Conservation (phyloP, 1,140 invertebrate species). For the Littorina saxatilis region DNA sequence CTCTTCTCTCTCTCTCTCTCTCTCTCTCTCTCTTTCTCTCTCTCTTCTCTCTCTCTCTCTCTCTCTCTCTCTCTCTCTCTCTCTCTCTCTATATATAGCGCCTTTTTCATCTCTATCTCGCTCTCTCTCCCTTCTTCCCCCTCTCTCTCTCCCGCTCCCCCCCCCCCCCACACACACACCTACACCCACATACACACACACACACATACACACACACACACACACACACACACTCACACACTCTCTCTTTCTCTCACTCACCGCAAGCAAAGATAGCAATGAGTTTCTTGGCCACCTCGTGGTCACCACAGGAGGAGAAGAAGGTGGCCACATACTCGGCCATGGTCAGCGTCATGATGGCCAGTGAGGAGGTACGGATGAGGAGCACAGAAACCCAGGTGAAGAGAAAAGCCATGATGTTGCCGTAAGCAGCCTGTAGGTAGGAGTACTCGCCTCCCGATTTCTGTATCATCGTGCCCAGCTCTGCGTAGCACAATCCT, state of each 20-base stretch:
- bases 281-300: constrained; percentile 52
- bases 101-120: too few relatives aligned
- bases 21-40: too few relatives aligned
- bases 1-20: too few relatives aligned
- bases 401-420: constrained; percentile 54
- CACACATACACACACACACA: constrained; percentile 16
- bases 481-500: constrained; percentile 67
- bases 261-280: constrained; percentile 59
- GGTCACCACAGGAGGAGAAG: constrained; percentile 78
- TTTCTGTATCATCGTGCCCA: constrained; percentile 64
- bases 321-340: constrained; percentile 92
- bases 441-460: constrained; percentile 71
- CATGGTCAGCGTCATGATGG: constrained; percentile 94
- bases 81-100: too few relatives aligned
- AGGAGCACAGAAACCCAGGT: constrained; percentile 79
- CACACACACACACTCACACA: neutral
- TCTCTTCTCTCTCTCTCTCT: too few relatives aligned
- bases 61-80: too few relatives aligned
- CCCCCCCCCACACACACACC: too few relatives aligned
- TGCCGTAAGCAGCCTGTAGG: constrained; percentile 56
- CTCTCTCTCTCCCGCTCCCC: too few relatives aligned
- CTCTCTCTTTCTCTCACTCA: too few relatives aligned
- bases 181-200: neutral
- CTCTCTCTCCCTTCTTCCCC: too few relatives aligned
- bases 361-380: constrained; percentile 83